Evolutionary conservation across 30 jellyfish, hydroid and myxozoan species (phyloP).

Genomic region (Turritopsis dohrnii): DNA sequence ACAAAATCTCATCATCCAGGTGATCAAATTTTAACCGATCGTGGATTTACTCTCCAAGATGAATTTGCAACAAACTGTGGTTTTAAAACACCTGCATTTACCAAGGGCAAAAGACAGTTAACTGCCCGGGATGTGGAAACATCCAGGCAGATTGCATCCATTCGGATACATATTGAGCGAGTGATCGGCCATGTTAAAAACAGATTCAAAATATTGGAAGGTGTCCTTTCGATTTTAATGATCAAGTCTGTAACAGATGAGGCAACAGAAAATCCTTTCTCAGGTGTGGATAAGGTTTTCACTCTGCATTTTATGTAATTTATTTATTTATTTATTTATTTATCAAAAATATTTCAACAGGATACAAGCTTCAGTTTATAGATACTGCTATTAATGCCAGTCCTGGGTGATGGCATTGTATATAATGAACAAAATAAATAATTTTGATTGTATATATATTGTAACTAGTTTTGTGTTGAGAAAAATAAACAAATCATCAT

Average conservation of each 20-base stretch:
- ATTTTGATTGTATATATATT: too few species aligned
- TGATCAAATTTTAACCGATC: too few species aligned
- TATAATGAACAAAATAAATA: slow-evolving; percentile 7
- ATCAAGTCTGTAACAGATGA: slow-evolving; percentile 3
- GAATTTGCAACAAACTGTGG: not conserved
- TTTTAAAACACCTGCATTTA: slow-evolving; percentile 12
- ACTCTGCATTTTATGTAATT: not conserved
- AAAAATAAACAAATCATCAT: too few species aligned
- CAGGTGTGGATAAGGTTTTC: slow-evolving; percentile 19
- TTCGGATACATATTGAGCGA: slow-evolving; percentile 19
- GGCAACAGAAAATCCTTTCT: not conserved
- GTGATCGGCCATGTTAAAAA: not conserved
- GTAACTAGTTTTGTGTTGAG: too few species aligned
- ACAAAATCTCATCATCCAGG: slow-evolving; percentile 3
- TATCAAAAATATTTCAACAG: too few species aligned
- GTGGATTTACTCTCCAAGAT: not conserved
- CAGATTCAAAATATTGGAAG: slow-evolving; percentile 3
- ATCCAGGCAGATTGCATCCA: slow-evolving; percentile 17
- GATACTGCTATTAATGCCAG: too few species aligned
- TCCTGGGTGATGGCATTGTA: slow-evolving; percentile 25
- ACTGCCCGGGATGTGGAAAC: not conserved
- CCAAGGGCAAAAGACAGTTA: slow-evolving; percentile 1
- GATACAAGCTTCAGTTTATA: too few species aligned
- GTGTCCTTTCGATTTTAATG: slow-evolving; percentile 15
- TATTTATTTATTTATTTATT: too few species aligned